Evolutionary conservation across 2,113 vertebrate genomes (phyloP), one percentile per base, ranked within the genome.

Genomic region (Hippoglossus stenolepis): DNA sequence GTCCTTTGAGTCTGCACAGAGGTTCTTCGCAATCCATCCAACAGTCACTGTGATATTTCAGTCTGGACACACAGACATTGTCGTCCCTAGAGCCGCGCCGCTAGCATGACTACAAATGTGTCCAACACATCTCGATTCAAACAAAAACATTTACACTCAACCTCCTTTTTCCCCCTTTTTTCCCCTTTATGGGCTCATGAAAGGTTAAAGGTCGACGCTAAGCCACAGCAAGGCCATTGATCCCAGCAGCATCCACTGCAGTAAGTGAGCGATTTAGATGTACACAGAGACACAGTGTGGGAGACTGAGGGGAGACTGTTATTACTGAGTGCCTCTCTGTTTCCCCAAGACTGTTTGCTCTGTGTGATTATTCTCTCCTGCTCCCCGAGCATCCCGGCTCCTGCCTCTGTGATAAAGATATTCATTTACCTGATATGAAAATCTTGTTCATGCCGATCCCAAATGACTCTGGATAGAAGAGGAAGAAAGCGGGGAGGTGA

Each of bases 391-490:
- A 82, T 87, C 80, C 83, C 2, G 45, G 53, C 77, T 87, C 76
- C 87, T 84, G 82, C 87, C 83, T 78, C 79, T 65, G 82, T 83
- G 84, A 91, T 91, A 90, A 92, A 92, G 87, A 93, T 93, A 93
- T 92, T 91, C 85, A 93, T 90, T 92, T 90, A 89, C 87, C 90
- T 86, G 87, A 93, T 92, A 92, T 89, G 90, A 91, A 92, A 89
- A 87, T 92, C 89, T 87, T 91, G 88, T 90, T 93, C 89, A 68
- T 20, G 76, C 83, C 35, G 85, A 86, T 92, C 85, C 87, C 82
- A 86, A 90, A 90, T 89, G 88, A 93, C 91, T 88, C 67, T 6
- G 63, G 84, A 89, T 81, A 73, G 80, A 83, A 54, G 43, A 23
- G 77, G 73, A 60, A 67, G 64, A 77, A 74, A 61, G 47, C 14